phyloP scores from a whole-genome alignment of 2,888 invertebrate species.

The Aquatica leii region DNA sequence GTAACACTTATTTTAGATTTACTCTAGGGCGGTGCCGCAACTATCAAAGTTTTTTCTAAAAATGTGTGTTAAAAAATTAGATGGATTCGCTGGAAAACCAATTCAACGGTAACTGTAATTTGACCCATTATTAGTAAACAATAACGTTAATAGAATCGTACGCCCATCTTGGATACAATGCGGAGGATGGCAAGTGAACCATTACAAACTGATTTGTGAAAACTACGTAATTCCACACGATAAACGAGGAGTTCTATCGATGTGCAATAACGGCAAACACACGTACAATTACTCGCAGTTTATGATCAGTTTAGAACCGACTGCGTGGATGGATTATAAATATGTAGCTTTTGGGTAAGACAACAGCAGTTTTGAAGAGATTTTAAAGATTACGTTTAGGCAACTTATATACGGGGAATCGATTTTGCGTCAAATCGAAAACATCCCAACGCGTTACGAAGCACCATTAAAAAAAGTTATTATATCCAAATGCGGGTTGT shows the following conservation, averaged over 20 bases:
- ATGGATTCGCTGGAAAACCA: slow-evolving; percentile 66
- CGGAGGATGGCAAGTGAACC: slow-evolving; percentile 64
- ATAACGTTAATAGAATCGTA: slow-evolving; percentile 63
- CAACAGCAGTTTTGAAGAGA: neutral
- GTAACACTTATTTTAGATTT: slow-evolving; percentile 61
- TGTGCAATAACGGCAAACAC: slow-evolving; percentile 75
- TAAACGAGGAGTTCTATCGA: slow-evolving; percentile 73
- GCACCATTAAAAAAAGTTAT: slow-evolving; percentile 60
- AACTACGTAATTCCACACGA: slow-evolving; percentile 73
- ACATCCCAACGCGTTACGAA: slow-evolving; percentile 69
- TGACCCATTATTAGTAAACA: neutral
- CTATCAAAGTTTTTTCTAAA: slow-evolving; percentile 68
- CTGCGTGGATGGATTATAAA: slow-evolving; percentile 74
- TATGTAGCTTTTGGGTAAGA: slow-evolving; percentile 76
- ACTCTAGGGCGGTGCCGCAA: slow-evolving; percentile 66
- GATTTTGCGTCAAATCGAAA: slow-evolving; percentile 68
- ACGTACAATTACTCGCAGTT: slow-evolving; percentile 74
- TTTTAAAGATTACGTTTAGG: slow-evolving; percentile 48
- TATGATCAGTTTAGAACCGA: slow-evolving; percentile 70
- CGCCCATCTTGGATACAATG: slow-evolving; percentile 77
- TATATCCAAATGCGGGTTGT: slow-evolving; percentile 51
- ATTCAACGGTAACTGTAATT: slow-evolving; percentile 62
- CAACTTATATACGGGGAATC: slow-evolving; percentile 73
- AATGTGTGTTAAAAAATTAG: slow-evolving; percentile 61
- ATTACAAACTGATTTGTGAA: slow-evolving; percentile 66